Percentiles rank a stretch among this genome's conserved stretches.
phyloP scores from a whole-genome alignment of 2,888 invertebrate genomes.

The Brachypalpus laphriformis region DNA sequence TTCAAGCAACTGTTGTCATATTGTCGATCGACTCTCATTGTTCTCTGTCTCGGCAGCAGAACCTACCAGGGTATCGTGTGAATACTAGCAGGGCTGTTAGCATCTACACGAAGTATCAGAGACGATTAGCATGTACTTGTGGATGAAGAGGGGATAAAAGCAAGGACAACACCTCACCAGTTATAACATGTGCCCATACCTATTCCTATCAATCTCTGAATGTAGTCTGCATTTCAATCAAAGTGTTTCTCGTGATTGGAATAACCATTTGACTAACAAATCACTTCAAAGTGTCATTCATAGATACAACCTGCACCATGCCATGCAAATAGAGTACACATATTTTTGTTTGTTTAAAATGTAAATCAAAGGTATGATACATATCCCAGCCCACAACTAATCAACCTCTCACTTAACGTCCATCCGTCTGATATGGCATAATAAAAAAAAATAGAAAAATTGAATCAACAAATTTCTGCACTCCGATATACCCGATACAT shows the following conservation, averaged over 20 bases:
- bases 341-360: not conserved
- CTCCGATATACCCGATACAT: not conserved
- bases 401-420: constrained; percentile 9
- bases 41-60: too few relatives aligned
- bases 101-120: not conserved
- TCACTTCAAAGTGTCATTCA: constrained; percentile 4
- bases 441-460: not conserved
- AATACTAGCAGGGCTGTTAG: too few relatives aligned
- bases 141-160: not conserved
- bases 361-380: not conserved
- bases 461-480: constrained; percentile 12
- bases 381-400: constrained; percentile 12
- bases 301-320: constrained; percentile 18
- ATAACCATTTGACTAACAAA: constrained; percentile 36
- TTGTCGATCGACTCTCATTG: too few relatives aligned
- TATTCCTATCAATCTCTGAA: not conserved
- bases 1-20: too few relatives aligned
- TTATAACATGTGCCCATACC: not conserved
- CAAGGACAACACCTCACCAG: not conserved
- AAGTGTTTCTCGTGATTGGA: constrained; percentile 2
- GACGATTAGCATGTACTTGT: not conserved
- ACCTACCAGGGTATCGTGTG: too few relatives aligned
- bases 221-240: not conserved
- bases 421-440: constrained; percentile 33
- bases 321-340: constrained; percentile 19